Evolutionary conservation across 2,113 vertebrate genomes (phyloP), one percentile per base, ranked within the genome.

Genomic region (Crocuta crocuta): DNA sequence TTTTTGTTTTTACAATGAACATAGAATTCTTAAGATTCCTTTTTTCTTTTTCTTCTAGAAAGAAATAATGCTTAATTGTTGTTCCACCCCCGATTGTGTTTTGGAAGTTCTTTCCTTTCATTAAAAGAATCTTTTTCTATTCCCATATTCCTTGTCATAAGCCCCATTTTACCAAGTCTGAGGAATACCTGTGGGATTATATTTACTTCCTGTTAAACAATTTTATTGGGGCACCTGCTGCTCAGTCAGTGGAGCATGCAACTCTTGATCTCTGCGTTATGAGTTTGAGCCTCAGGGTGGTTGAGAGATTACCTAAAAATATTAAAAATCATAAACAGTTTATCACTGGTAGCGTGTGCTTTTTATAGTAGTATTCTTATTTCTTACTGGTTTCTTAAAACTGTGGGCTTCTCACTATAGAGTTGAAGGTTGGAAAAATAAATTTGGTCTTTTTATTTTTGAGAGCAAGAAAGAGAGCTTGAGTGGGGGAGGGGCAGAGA

Each of bases 101-200:
- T 79, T 91, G 33, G n/a, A 88, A 80, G 24, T 39, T 35, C 7
- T 63, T 94, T 87, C 55, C 33, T 97, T 91, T 83, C n/a, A 33
- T 61, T 17, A 53, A 91, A 71, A 53, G 61, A 93, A 79, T 91
- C 66, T 43, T 85, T 88, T n/a, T 39, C 33, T n/a, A 68, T 86
- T 39, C 24, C 28, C 15, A n/a, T 74, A 88, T 43, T 83, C 50
- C 63, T 33, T 33, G 6, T 65, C 26, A 35, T 85, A n/a, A 43
- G 17, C 68, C 2, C 26, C 31, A 53, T 86, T 84, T 83, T 58
- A 48, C 31, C 35, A 68, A 84, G 39, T 92, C 35, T 66, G 79
- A 94, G 63, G 35, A 43, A 45, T 50, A 68, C 39, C 26, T 85
- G 7, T 68, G n/a, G 23, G 33, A 70, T 81, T 35, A 79, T 91